A percentile compares a stretch with the other conserved stretches of the same genome.
phyloP scores from a whole-genome alignment of 2,113 vertebrate genomes.

The Austrofundulus limnaeus region DNA sequence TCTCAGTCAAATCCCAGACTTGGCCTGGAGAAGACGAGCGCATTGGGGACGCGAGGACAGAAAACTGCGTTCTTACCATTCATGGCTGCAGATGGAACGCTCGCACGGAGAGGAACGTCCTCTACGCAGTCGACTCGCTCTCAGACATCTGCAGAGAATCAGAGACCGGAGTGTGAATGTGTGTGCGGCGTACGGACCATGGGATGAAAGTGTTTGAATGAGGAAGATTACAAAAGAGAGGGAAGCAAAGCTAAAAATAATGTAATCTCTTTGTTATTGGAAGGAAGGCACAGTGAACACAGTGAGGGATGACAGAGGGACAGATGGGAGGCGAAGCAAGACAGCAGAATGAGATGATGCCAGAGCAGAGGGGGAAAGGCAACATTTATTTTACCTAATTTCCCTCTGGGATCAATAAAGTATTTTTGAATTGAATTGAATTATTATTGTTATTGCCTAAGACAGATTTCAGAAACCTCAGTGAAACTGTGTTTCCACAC shows the following conservation, averaged over 20 bases:
- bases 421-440: too few relatives aligned
- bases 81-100: conserved; percentile 77
- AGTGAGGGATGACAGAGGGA: conserved; percentile 28
- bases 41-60: conserved; percentile 7
- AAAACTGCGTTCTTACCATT: conserved; percentile 73
- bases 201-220: conserved; percentile 13
- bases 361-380: conserved; percentile 19
- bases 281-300: conserved; percentile 20
- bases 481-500: too few relatives aligned
- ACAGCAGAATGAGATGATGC: conserved; percentile 24
- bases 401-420: too few relatives aligned
- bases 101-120: conserved; percentile 63
- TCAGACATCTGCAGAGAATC: conserved; percentile 73
- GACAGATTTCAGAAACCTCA: too few relatives aligned
- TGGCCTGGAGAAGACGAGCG: not conserved
- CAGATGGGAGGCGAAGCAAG: conserved; percentile 17
- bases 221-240: not conserved
- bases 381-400: too few relatives aligned
- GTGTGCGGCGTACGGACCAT: conserved; percentile 21
- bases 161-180: conserved; percentile 16
- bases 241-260: not conserved
- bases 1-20: not conserved
- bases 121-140: conserved; percentile 68
- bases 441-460: too few relatives aligned
- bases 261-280: conserved; percentile 30